Evolutionary conservation across 2,113 vertebrate genomes (phyloP), one percentile per base, ranked within the genome.

Genomic region (Indri indri): DNA sequence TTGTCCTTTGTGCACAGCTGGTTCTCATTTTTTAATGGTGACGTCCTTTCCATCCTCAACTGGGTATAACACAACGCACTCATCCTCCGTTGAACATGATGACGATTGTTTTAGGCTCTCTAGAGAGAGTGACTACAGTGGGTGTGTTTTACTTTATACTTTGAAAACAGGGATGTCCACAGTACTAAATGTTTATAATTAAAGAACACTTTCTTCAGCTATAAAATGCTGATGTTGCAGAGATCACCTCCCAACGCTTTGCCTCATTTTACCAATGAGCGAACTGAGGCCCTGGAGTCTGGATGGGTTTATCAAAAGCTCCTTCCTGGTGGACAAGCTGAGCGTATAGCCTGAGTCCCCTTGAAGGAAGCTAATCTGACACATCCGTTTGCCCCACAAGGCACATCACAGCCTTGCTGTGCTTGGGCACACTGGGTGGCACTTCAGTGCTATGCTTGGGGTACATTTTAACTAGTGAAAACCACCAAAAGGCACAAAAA

Each of bases 321-420:
- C 61, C 23, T 32, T 61, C 10, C n/a, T 22, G 68, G 3, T 3
- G 9, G 12, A 13, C 42, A 61, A 63, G 45, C 90, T 84, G 77
- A 12, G 81, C 13, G 81, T 14, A 8, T 37, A 47, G 37, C 37
- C 74, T 6, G 32, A 76, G 59, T 45, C 14, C 17, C n/a, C 16
- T 86, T 8, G 16, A 63, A 32, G 20, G 10, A 47, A 82, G 66
- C 25, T 59, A 57, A 23, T 8, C 13, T 76, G 13, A 68, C 59
- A 54, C 1, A 4, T 16, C 61, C 25, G 2, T 30, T n/a, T 74
- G 8, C 32, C 14, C n/a, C 5, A 0, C 17, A 23, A 45, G n/a
- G 50, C 82, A 13, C 20, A 3, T 22, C 40, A 12, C 52, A 79
- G 54, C 40, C 71, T 34, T 37, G 54, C 54, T 3, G 54, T 22